Evolutionary conservation across 2,113 vertebrate species (phyloP), one percentile per base, ranked within the genome.

Genomic region (Gasterosteus nipponicus): DNA sequence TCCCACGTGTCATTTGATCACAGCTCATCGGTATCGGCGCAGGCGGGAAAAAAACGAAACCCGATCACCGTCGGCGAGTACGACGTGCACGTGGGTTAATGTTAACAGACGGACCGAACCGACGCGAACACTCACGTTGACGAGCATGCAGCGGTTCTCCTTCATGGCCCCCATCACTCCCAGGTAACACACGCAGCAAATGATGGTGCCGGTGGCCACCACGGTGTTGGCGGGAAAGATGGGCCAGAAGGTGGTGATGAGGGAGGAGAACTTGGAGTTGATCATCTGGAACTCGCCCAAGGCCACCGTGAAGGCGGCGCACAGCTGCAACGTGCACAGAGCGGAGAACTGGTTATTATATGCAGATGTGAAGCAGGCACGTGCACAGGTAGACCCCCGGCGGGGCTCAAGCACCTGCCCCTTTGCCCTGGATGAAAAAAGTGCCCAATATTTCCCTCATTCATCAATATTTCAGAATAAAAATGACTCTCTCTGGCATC

Each of bases 81-180:
- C 22, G 22, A 26, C 22, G 22, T 26, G 22, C 22, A 26, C 22
- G 22, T 26, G 22, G 47, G 18, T 16, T 1, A 16, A 33, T 38
- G 31, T 61, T 60, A 49, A 31, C 35, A 18, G n/a, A 53, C 42
- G 19, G n/a, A 51, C 16, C 3, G 42, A 42, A 14, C 11, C 31
- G 18, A 44, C 39, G 0, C 22, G 22, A 22, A n/a, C 22, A 78
- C 95, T 95, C 80, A 95, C 95, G 31, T 61, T 91, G 82, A 94
- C 90, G 65, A 96, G 93, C 86, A 95, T 91, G 70, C 94, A 95
- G 64, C 94, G 93, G 81, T 94, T 96, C 74, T 95, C 95, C 86
- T 89, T 95, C 86, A 96, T 90, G 44, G 93, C 89, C 8, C 95
- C 95, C 58, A 95, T 89, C 75, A 95, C 93, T 18, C 95, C 95